Percentiles rank a stretch among this genome's conserved stretches.
Evolutionary conservation across 2,888 invertebrate genomes (phyloP).

Genomic region (Chrysolina haemoptera): DNA sequence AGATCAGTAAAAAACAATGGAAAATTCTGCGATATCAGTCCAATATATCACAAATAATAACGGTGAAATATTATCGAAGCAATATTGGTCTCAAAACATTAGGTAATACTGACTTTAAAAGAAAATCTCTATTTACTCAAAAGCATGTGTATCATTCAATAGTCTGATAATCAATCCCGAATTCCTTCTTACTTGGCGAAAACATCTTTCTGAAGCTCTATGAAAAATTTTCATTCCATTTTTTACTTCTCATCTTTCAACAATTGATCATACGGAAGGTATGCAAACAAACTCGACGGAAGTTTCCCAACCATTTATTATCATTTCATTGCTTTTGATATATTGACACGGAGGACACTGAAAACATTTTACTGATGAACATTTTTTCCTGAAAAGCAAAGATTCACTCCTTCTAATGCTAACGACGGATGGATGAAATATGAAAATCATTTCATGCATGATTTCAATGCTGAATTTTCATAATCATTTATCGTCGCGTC

Average conservation of each 20-base stretch:
- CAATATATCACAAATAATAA: too few species aligned
- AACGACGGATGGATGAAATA: not conserved
- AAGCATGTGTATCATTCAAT: not conserved
- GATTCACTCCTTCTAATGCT: not conserved
- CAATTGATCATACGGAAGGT: conserved; percentile 7
- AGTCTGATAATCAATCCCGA: not conserved
- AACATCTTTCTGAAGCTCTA: not conserved
- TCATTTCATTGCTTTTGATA: conserved; percentile 12
- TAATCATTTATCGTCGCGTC: not conserved
- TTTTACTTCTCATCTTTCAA: not conserved
- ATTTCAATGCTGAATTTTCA: not conserved
- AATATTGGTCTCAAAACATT: too few species aligned
- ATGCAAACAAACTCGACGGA: conserved; percentile 22
- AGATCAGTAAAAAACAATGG: too few species aligned
- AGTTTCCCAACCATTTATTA: conserved; percentile 25
- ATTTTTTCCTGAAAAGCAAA: not conserved
- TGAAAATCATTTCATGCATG: not conserved
- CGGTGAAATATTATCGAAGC: too few species aligned
- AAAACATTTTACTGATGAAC: conserved; percentile 5
- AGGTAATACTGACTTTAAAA: too few species aligned
- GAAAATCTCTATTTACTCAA: not conserved
- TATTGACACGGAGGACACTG: conserved; percentile 7
- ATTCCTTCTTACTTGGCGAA: not conserved
- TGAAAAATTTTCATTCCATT: not conserved
- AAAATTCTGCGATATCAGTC: too few species aligned